Evolutionary conservation across 2,888 invertebrate genomes (phyloP), one percentile per base, ranked within the genome.

Genomic region (Autographa pulchrina): DNA sequence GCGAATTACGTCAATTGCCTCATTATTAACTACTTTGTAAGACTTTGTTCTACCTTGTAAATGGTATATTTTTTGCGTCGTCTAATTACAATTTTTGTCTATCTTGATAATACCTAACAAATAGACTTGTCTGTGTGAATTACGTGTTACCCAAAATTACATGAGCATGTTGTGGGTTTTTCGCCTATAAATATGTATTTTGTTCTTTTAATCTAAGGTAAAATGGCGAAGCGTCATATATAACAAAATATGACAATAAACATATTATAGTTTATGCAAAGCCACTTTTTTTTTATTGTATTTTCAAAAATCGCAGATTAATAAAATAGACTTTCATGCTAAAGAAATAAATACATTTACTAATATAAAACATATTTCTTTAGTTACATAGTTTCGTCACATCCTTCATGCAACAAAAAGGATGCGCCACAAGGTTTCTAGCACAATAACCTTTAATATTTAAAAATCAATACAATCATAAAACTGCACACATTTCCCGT

Each of bases 11-110:
- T 66, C 75, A 70, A 60, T 41, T 9, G 25, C 13, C 59, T 65
- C 54, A 67, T 70, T 65, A 18, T 65, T 64, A 58, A 41, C 41
- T 41, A 25, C 25, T 25, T 25, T 25, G 25, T n/a, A n/a, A n/a
- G n/a, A 59, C 25, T 59, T 62, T 77, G 80, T 20, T 76, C 70
- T 79, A 79, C 75, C 77, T 77, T 79, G 70, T 18, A 25, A 8
- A 38, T 16, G 56, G 35, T 8, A 3, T 11, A 14, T 20, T 65
- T 66, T 70, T 75, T 70, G 62, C 61, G 43, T 64, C 0, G n/a
- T 60, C 32, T 16, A 58, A 20, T 52, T 7, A 58, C 2, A 31
- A 65, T 65, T 20, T 20, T 20, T 64, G 18, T 18, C n/a, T 52
- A 52, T 56, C 54, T 56, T 20, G 54, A 56, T 25, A 25, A 14